phyloP scores from a whole-genome alignment of 2,797 vertebrate species.

The Aphelocoma californica region DNA sequence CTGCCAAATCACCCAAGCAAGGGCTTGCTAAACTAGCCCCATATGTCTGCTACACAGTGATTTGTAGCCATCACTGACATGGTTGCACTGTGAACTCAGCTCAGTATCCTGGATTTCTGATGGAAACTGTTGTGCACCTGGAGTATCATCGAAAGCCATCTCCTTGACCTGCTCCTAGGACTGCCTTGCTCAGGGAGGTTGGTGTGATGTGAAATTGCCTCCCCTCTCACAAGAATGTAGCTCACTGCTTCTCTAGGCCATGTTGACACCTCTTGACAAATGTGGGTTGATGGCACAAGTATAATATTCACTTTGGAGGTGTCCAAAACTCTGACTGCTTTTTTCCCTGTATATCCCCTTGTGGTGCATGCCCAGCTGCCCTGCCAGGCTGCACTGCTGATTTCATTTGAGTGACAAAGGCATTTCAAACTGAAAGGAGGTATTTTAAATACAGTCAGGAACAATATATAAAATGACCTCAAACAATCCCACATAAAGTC shows the following conservation, averaged over 20 bases:
- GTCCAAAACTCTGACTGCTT: background rate
- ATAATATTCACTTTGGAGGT: background rate
- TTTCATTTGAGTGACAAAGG: background rate
- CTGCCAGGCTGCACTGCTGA: background rate
- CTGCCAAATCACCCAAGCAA: background rate
- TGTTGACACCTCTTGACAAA: background rate
- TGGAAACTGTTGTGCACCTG: background rate
- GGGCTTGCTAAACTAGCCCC: background rate
- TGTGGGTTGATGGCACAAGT: background rate
- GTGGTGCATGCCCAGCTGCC: background rate
- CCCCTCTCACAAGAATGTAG: background rate
- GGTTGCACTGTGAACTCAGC: background rate
- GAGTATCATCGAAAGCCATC: background rate
- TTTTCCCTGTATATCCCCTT: background rate
- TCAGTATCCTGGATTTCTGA: background rate
- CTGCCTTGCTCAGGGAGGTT: background rate
- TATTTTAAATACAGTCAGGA: slow-evolving; percentile 21
- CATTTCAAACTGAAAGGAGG: background rate
- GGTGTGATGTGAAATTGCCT: background rate
- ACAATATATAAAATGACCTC: slow-evolving; percentile 40
- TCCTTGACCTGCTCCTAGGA: background rate
- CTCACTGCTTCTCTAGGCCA: background rate
- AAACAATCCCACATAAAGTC: slow-evolving; percentile 23
- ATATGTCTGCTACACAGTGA: background rate
- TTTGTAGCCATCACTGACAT: background rate